phyloP scores from a whole-genome alignment of 2,113 vertebrate genomes.

The Calcarius ornatus region DNA sequence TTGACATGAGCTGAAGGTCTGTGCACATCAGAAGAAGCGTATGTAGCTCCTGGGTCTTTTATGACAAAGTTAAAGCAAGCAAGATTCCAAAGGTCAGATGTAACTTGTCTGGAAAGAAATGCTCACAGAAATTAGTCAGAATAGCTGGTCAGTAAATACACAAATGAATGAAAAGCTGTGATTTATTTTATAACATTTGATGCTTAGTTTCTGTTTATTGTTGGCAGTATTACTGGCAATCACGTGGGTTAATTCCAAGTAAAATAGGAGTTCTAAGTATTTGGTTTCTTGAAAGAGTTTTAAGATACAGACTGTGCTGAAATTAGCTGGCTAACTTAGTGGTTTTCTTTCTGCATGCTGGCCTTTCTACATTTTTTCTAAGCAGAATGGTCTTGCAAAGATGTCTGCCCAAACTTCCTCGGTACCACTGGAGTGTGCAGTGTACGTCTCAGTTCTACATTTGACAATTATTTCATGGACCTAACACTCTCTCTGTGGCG shows the following conservation, averaged over 20 bases:
- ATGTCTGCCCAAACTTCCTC: neutral
- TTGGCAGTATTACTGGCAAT: neutral
- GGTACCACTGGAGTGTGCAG: neutral
- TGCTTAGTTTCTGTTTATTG: neutral
- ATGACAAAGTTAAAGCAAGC: neutral
- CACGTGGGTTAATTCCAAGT: neutral
- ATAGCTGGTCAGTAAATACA: neutral
- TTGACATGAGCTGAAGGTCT: neutral
- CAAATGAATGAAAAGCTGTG: neutral
- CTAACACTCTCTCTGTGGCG: neutral
- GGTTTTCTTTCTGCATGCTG: neutral
- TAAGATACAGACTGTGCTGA: neutral
- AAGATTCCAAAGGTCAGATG: neutral
- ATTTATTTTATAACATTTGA: neutral
- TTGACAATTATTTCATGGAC: neutral
- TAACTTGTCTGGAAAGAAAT: neutral
- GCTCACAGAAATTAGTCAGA: neutral
- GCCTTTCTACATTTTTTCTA: neutral
- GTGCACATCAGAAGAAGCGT: rapidly evolving
- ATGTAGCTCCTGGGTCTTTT: neutral
- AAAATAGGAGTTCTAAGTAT: neutral
- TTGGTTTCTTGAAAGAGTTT: neutral
- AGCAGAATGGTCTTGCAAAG: neutral
- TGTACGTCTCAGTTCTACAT: neutral
- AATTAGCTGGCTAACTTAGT: neutral